Base-by-base conservation (phyloP, 2,888 invertebrate species). In the Oasisia sp. region DNA sequence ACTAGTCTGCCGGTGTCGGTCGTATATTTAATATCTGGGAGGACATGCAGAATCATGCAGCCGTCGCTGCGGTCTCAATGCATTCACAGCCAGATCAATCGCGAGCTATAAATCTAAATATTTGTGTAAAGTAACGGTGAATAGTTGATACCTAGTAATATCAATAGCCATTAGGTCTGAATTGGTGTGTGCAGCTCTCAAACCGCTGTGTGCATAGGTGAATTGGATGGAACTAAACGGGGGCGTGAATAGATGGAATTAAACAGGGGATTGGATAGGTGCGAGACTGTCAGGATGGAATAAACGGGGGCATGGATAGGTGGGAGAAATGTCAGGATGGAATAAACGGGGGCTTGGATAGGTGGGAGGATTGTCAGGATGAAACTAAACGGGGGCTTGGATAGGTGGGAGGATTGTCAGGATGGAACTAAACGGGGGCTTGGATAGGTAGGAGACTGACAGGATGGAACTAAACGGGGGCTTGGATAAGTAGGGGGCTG, bases 81-180 rank as follows among this genome's bases (percentile, higher is more conserved):
- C 74, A 74, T 74, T 74, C 74, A 74, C 19, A 50, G 50, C 12
- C 50, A 8, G 50, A 50, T 50, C 12, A 50, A 19, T 74, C n/a
- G 74, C 27, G 27, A 7, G n/a, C 74, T 5, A 74, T 74, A 74
- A 74, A 74, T 74, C 74, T 74, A 74, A 74, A 74, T 27, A 74
- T 74, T 74, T 74, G 74, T 74, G 74, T n/a, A 74, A 74, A 50
- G 74, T 74, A 74, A 74, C n/a, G 27, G 74, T 74, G 74, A 74
- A 74, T 74, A 27, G 74, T 74, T 74, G 74, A 74, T 74, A 74
- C 74, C 74, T 74, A 74, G 74, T 74, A 74, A 74, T 74, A 74
- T 74, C 74, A 74, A 74, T 74, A 74, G 74, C n/a, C 27, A 27
- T n/a, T 74, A 74, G 74, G 74, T 74, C 19, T 74, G 74, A 74